Conservation (phyloP, 2,113 vertebrate genomes). For the Calidris pugnax region DNA sequence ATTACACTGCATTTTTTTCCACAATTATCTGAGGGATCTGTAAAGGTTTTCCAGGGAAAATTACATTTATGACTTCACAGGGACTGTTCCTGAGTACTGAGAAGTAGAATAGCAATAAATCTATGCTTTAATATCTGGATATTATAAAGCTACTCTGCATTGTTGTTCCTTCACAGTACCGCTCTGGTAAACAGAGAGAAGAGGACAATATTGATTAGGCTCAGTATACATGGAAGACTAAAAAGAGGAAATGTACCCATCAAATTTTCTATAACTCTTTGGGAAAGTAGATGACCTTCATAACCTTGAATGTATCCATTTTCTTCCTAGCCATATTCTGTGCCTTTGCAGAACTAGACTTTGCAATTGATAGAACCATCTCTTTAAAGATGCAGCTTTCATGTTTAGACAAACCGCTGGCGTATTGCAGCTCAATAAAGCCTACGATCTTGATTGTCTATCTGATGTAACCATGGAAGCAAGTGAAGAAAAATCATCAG, state of each 20-base stretch:
- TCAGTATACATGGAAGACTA: background rate
- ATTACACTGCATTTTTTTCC: background rate
- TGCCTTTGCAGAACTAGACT: background rate
- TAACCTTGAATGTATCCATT: background rate
- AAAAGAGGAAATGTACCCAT: background rate
- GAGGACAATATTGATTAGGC: background rate
- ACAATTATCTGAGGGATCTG: background rate
- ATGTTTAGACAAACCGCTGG: background rate
- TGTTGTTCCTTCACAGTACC: background rate
- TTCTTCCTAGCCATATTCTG: background rate
- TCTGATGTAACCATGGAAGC: background rate
- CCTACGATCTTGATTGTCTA: background rate
- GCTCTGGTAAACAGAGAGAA: background rate
- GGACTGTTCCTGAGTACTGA: background rate
- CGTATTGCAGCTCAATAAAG: background rate
- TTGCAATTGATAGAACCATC: background rate
- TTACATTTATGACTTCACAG: background rate
- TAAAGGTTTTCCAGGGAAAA: background rate
- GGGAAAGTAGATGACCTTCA: background rate
- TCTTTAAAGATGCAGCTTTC: background rate
- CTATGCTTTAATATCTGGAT: background rate
- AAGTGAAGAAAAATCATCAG: background rate
- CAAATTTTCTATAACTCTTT: background rate
- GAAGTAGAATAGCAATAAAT: background rate
- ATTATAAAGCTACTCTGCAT: background rate